Base-by-base conservation (phyloP, 1,140 invertebrate genomes). In the Macrosteles quadrilineatus region DNA sequence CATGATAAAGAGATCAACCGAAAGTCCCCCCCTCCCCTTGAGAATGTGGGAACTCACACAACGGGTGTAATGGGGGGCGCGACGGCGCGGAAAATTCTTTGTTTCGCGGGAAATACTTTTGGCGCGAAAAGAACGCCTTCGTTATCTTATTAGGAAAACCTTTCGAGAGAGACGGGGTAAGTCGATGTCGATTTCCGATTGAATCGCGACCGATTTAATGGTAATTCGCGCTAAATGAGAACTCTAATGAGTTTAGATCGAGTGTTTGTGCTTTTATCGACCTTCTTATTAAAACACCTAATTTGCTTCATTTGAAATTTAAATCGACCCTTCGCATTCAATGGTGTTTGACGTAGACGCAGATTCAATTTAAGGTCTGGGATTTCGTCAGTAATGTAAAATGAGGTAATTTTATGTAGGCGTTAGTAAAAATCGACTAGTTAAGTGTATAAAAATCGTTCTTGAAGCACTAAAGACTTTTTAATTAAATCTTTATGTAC, bases 1-100 rank as follows among this genome's bases (percentile, higher is more conserved):
- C 55, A 59, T 59, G 55, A 59, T 59, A 59, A 59, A 59, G 55
- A 59, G 55, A 59, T 59, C 55, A 59, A 59, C 55, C 21, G 25
- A 59, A 59, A 59, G 55, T 59, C 4, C 27, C 25, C n/a, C n/a
- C n/a, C n/a, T n/a, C 47, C 47, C 14, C 14, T 59, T 4, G 6
- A 6, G 23, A 29, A 23, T 59, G 55, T 59, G 55, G 55, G 55
- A 59, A 59, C 21, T 6, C 23, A 11, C 55, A 23, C 55, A 59
- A 14, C 25, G 6, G 55, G 27, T 29, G 55, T 59, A 29, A 59
- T 59, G 25, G 55, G 23, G 21, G 11, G 14, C 14, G 55, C 55
- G 55, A 21, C 21, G 27, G 23, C 23, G 9, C 55, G 55, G 21
- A 30, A 59, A 59, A 59, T 59, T 59, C 55, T 59, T 59, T 59